Evolutionary conservation across 2,888 invertebrate species (phyloP), one percentile per base, ranked within the genome.

Genomic region (Dryomyza anilis): DNA sequence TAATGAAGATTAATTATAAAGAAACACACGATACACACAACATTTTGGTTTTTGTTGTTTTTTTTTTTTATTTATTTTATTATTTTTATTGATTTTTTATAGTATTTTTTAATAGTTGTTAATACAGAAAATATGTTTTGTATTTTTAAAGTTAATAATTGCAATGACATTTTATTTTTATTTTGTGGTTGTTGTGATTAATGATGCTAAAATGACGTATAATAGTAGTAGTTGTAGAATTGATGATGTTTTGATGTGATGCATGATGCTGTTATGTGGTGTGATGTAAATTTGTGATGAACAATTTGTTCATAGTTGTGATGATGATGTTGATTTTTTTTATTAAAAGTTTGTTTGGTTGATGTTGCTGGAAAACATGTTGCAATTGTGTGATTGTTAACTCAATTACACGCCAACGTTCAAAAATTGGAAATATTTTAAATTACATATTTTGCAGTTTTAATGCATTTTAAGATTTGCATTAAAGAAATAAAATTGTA

Each of bases 111-210:
- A 21, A 55, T 64, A 43, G 23, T 68, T 63, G 63, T 68, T 67
- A 66, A 58, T 68, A 63, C 57, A 68, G 56, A 68, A 67, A 68
- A 70, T 65, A 68, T 62, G 50, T 60, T 62, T 67, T 56, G 65
- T 67, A 33, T 63, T n/a, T n/a, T 62, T 67, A 66, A 68, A 66
- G 67, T 58, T 53, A 59, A 33, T 57, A 50, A 60, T 50, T 60
- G 52, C 52, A 50, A 36, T 60, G 50, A 58, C 45, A 30, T 29
- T 58, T 55, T 19, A 53, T 53, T 16, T 23, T 33, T 19, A 23
- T 23, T 33, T 33, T 19, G 45, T 46, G 46, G 55, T 55, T 19
- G 21, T 48, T 8, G 23, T 39, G 39, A 39, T 39, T 12, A 39
- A 39, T 39, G 39, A 39, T 14, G 12, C 3, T n/a, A 39, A 12